These are phyloP conservation scores for Acleris literana DNA, from an alignment of 2,888 invertebrate species.

Conservation along the genomic window DNA sequence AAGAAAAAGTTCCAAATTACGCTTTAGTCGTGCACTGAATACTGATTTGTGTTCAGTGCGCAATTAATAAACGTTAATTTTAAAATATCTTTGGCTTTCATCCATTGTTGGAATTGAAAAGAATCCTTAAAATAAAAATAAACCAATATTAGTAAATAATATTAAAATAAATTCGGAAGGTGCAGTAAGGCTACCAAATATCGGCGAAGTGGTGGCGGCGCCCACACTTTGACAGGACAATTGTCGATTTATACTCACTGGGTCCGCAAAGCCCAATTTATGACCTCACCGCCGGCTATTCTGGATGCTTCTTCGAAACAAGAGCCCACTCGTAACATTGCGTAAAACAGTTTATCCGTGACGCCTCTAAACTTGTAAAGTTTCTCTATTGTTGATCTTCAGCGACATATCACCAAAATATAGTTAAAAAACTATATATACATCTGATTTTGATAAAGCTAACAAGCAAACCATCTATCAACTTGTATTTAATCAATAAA, in stretches of 20 bases:
- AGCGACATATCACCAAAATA: not conserved
- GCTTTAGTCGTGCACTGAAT: conserved; percentile 21
- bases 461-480: not conserved
- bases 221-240: conserved; percentile 68
- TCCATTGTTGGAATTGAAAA: not conserved
- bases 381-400: not conserved
- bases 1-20: conserved; percentile 32
- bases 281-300: conserved; percentile 46
- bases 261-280: conserved; percentile 56
- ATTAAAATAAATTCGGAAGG: conserved; percentile 11
- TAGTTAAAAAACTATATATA: not conserved
- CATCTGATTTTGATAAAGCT: not conserved
- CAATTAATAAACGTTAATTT: conserved; percentile 34
- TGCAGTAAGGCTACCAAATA: conserved; percentile 45
- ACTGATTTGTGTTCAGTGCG: conserved; percentile 22
- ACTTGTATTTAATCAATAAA: conserved; percentile 12
- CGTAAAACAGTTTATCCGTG: too few relatives aligned
- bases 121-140: too few relatives aligned
- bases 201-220: conserved; percentile 50
- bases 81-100: conserved; percentile 12
- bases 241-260: conserved; percentile 66
- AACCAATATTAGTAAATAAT: too few relatives aligned
- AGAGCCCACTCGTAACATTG: not conserved
- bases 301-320: conserved; percentile 47
- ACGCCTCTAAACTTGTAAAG: too few relatives aligned